Base-by-base conservation (phyloP, 2,113 vertebrate genomes). In the Odobenus rosmarus region DNA sequence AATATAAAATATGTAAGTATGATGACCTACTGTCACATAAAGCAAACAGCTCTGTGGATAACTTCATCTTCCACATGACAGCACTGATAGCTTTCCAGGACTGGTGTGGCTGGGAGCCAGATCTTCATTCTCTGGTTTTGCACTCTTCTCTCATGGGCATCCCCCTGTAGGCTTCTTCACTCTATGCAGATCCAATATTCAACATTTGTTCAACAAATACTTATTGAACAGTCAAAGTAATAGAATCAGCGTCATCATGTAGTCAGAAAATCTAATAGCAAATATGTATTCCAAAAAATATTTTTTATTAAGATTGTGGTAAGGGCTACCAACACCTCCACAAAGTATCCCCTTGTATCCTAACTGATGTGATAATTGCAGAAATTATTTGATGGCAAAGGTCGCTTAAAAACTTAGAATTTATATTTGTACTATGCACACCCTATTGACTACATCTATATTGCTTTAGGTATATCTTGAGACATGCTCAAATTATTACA, bases 41-140 rank as follows among this genome's bases (percentile, higher is more conserved):
- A 53, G 5, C 18, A 88, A 19, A 87, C 74, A 53, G 4, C 2
- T 85, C 23, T 15, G 2, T 19, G 15, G 12, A 92, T 1, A 51
- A 77, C 19, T 67, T 49, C 62, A 42, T 24, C 21, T 55, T 92
- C 10, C 15, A 13, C 1, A 23, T 2, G 7, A 31, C 7, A 53
- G 49, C 19, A 26, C 5, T 18, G 10, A 31, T 49, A 21, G 28
- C 16, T 4, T 2, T 16, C 4, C 11, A 33, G 36, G 42, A 59
- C 8, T 9, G 1, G 1, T 39, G 12, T 71, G 19, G 5, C 26
- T 42, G 3, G 1, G 7, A 85, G 2, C 8, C 18, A 53, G 5
- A 18, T 42, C 39, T 53, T 79, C 5, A 14, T 33, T 92, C 10
- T 79, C 24, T 90, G n/a, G 3, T 21, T 59, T 23, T 62, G 7